Evolutionary conservation across 2,888 invertebrate species (phyloP), one percentile per base, ranked within the genome.

Genomic region (Drosophila trichaetosa): DNA sequence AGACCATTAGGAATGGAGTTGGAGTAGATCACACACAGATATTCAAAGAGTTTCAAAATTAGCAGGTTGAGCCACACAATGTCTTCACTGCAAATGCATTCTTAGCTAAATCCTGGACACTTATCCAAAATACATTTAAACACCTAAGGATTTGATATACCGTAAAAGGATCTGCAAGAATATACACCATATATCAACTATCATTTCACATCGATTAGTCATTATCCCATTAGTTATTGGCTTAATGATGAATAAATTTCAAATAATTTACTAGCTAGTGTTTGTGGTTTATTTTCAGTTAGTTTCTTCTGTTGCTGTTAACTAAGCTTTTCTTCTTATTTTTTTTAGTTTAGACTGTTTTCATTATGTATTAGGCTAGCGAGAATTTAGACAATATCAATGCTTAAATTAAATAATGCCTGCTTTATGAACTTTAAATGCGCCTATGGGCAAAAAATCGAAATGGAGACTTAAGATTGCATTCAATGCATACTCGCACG

Each of bases 251-350:
- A 83, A 81, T 67, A 81, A 89, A 89, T 86, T 88, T 82, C 46
- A 87, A 90, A 86, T 89, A 78, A 79, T 76, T 82, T 79, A 86
- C 91, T 90, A 90, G 73, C 91, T 90, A 90, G 76, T 21, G 27
- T n/a, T 56, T 63, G n/a, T 42, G 11, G 36, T 27, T 27, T 18
- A 18, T 24, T 27, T 4, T 27, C 46, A 40, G 53, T 56, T 40
- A 56, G 56, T 56, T 34, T 36, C 21, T 38, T 67, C 36, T 13
- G 13, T 46, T 34, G 42, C 21, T 60, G 21, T 52, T 24, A 61
- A 52, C 38, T 52, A 52, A 40, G 49, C 34, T n/a, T 38, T 8
- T 21, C 1, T 46, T 52, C 6, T n/a, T 34, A 40, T n/a, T 52
- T 18, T n/a, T 48, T 59, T 74, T 58, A 67, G 75, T 61, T 65